Base-by-base conservation (phyloP, 1,140 invertebrate species). In the Halesus radiatus region DNA sequence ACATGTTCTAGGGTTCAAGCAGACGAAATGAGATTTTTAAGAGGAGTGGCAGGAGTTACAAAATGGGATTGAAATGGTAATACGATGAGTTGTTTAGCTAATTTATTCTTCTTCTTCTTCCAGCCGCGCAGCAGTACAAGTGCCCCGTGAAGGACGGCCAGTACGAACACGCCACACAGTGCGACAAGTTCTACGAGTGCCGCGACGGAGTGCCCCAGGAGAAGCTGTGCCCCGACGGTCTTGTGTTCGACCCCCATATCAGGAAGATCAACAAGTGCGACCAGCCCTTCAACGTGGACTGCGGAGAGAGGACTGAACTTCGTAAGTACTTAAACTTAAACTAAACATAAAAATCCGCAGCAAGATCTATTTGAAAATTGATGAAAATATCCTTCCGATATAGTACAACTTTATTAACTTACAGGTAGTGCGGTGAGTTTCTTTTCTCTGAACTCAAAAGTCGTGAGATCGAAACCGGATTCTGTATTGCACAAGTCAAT, bases 201-300 rank as follows among this genome's bases (percentile, higher is more conserved):
- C 86, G 89, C 0, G 95, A 96, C 81, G 94, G 95, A 3, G 86
- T 91, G 8, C 91, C 94, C 15, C 93, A 88, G 66, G 92, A 93
- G 82, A 95, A 96, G 87, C 89, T 96, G 1, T 97, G 96, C 85
- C 94, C 95, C 4, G 96, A 97, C 86, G 96, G 96, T 80, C 90
- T 97, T 16, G 95, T 96, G 20, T 97, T 96, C 87, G 95, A 97
- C 90, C 94, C 93, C 1, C 85, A 93, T 76, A 96, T 95, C 88
- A 92, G 94, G 81, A 95, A 95, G 88, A 91, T 95, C 85, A 96
- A 96, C 90, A 96, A 96, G 87, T 97, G 96, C 86, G 96, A 97
- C 87, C 95, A 96, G 85, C 94, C 95, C 84, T 96, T 96, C 92
- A 96, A 96, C 83, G 95, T 97, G 8, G 95, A 97, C 85, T 98